A percentile compares a stretch with the other conserved stretches of the same genome.
Conservation (phyloP, 2,888 invertebrate species). For the Synergus gifuensis region DNA sequence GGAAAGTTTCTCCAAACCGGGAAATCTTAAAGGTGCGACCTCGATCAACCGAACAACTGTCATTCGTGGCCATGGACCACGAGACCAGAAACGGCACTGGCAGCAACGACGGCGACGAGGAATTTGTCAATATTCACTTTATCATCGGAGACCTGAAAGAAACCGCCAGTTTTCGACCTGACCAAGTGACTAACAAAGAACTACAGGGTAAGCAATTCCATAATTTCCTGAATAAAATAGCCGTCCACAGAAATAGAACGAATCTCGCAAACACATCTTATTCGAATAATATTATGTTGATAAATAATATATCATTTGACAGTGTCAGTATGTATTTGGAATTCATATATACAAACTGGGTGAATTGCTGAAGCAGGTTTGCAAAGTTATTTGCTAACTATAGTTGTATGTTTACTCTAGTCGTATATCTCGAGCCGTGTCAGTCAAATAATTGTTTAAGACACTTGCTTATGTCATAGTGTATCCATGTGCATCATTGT, state of each 20-base stretch:
- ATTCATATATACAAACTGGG: background rate
- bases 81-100: conserved; percentile 72
- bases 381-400: background rate
- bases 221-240: background rate
- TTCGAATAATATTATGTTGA: background rate
- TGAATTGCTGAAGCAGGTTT: background rate
- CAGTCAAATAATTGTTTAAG: background rate
- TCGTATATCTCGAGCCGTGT: background rate
- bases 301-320: background rate
- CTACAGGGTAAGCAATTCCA: conserved; percentile 69
- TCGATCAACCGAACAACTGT: conserved; percentile 47
- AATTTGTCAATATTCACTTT: conserved; percentile 71
- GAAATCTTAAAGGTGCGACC: conserved; percentile 40
- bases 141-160: conserved; percentile 72
- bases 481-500: background rate
- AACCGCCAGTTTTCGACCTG: conserved; percentile 70
- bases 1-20: conserved; percentile 45
- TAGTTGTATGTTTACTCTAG: background rate
- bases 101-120: conserved; percentile 67
- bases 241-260: background rate
- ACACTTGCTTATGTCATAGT: background rate
- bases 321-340: background rate
- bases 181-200: conserved; percentile 73
- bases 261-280: no score
- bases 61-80: conserved; percentile 73